phyloP scores from a whole-genome alignment of 2,797 vertebrate species.

The Parauchenoglanis punctatus region DNA sequence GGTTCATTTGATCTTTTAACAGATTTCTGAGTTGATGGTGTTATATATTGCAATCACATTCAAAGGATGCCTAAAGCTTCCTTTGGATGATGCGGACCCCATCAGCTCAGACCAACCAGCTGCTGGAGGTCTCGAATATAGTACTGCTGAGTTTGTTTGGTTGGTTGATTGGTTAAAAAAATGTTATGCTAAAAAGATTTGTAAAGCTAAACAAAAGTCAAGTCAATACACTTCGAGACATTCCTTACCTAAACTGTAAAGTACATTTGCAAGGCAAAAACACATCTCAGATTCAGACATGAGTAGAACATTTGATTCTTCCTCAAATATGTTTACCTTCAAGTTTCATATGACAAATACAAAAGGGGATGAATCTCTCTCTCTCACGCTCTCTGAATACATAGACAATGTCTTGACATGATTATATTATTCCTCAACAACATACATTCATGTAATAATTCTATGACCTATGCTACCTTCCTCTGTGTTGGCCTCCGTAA shows the following conservation, averaged over 20 bases:
- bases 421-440: not conserved
- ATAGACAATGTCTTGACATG: not conserved
- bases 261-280: not conserved
- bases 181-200: not conserved
- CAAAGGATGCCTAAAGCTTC: not conserved
- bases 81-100: not conserved
- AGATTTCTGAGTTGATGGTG: not conserved
- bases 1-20: too few relatives aligned
- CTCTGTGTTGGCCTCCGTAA: not conserved
- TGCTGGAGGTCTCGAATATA: not conserved
- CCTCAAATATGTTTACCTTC: not conserved
- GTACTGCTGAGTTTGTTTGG: not conserved
- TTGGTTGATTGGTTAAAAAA: not conserved
- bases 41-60: not conserved
- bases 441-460: not conserved
- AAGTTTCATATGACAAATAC: not conserved
- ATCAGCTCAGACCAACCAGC: not conserved
- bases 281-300: not conserved
- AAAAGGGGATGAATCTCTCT: not conserved
- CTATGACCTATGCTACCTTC: not conserved
- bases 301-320: not conserved
- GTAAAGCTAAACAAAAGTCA: not conserved
- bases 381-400: not conserved
- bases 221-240: not conserved
- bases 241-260: not conserved